These are phyloP conservation scores for Mormyrops boulengeri DNA, from an alignment of 2,797 vertebrate species.

Conservation along the genomic window DNA sequence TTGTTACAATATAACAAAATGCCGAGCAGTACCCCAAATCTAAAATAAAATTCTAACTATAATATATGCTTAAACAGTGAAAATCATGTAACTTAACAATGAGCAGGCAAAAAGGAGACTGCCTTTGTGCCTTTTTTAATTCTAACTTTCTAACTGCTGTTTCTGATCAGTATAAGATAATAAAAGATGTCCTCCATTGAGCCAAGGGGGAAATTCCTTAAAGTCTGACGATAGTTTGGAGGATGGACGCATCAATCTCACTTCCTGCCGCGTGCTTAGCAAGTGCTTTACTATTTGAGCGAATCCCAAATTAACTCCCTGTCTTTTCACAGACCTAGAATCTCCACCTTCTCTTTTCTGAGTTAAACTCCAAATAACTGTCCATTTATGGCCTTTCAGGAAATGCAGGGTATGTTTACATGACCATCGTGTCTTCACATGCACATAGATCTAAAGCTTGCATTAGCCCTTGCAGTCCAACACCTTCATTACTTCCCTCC, in stretches of 20 bases:
- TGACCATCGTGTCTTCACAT: neutral
- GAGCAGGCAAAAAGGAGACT: neutral
- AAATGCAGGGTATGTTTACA: neutral
- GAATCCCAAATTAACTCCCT: neutral
- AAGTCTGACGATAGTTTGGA: neutral
- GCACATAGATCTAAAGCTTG: neutral
- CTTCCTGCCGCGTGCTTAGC: neutral
- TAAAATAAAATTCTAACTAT: neutral
- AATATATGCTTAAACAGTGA: neutral
- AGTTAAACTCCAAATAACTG: neutral
- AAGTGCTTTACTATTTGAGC: neutral
- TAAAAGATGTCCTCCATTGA: neutral
- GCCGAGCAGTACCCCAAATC: neutral
- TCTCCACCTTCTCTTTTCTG: neutral
- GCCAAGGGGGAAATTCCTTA: neutral
- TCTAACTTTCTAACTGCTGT: neutral
- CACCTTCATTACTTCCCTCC: neutral
- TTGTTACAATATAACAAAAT: neutral
- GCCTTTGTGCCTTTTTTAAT: neutral
- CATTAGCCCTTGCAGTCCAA: neutral
- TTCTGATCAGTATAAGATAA: neutral
- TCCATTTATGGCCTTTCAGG: neutral
- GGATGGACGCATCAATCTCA: neutral
- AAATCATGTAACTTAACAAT: neutral
- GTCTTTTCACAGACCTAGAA: neutral